phyloP scores from a whole-genome alignment of 2,888 invertebrate genomes.

The Xylota sylvarum region DNA sequence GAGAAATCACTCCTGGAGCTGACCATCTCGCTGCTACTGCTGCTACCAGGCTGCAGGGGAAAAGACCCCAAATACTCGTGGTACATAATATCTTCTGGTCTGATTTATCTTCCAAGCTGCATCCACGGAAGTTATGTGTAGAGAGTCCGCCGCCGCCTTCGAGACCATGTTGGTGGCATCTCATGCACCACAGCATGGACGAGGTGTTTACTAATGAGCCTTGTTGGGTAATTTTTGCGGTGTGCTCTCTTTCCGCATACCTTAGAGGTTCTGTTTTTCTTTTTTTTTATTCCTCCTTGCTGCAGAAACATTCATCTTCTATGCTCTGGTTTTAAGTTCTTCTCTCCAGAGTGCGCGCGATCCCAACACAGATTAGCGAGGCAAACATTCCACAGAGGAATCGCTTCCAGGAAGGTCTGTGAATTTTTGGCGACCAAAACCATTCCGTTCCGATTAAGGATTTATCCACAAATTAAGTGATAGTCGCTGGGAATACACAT shows the following conservation, averaged over 20 bases:
- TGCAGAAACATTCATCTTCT: conserved; percentile 44
- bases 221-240: conserved; percentile 65
- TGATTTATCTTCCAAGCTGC: conserved; percentile 70
- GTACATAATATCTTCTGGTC: conserved; percentile 30
- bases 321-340: conserved; percentile 63
- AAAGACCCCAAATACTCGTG: conserved; percentile 52
- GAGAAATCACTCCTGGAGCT: conserved; percentile 51
- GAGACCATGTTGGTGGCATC: conserved; percentile 72
- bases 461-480: conserved; percentile 56
- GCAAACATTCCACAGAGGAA: conserved; percentile 35
- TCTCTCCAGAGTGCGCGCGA: conserved; percentile 31
- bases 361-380: conserved; percentile 29
- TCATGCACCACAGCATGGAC: conserved; percentile 39
- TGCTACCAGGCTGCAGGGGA: conserved; percentile 35
- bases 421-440: conserved; percentile 42
- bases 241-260: conserved; percentile 74
- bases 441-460: conserved; percentile 44
- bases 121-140: conserved; percentile 69
- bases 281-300: background rate
- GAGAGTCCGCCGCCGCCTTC: conserved; percentile 48
- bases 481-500: conserved; percentile 23
- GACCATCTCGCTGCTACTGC: conserved; percentile 32
- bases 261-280: background rate
- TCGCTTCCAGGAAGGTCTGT: conserved; percentile 32
- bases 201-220: conserved; percentile 77